These are phyloP conservation scores for Luscinia luscinia DNA, from an alignment of 2,797 vertebrate genomes.

Conservation along the genomic window DNA sequence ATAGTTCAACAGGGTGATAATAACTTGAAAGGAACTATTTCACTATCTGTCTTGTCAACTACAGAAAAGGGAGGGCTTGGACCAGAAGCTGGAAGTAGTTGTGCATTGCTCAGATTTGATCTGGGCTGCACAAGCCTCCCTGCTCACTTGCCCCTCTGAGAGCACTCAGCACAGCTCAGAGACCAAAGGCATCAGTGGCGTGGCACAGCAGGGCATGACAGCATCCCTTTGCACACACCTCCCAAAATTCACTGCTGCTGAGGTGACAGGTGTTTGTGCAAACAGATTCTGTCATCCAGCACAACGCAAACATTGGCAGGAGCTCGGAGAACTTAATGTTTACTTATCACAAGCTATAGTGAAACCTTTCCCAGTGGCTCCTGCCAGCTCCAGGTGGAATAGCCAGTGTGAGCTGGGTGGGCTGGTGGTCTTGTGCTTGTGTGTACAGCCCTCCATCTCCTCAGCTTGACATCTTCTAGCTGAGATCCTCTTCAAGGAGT, in stretches of 20 bases:
- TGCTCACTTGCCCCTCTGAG: not conserved
- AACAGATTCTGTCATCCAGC: not conserved
- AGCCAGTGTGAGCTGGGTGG: not conserved
- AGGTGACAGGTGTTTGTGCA: rapidly evolving
- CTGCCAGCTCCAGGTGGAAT: not conserved
- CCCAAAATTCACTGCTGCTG: not conserved
- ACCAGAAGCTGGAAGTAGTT: not conserved
- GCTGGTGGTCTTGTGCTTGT: not conserved
- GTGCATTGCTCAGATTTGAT: not conserved
- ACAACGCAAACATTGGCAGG: not conserved
- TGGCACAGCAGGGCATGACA: not conserved
- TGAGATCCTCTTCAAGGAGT: not conserved
- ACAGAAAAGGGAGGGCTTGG: not conserved
- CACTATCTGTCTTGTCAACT: not conserved
- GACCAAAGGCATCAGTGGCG: not conserved
- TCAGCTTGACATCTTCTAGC: not conserved
- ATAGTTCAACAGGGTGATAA: not conserved
- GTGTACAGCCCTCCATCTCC: not conserved
- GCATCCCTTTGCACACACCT: not conserved
- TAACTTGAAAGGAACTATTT: not conserved
- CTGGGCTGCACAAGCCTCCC: not conserved
- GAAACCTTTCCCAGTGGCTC: not conserved
- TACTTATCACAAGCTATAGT: not conserved
- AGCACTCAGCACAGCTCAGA: not conserved
- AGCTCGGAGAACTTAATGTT: not conserved